Evolutionary conservation across 2,888 invertebrate genomes (phyloP).

Genomic region (Troilus luridus): DNA sequence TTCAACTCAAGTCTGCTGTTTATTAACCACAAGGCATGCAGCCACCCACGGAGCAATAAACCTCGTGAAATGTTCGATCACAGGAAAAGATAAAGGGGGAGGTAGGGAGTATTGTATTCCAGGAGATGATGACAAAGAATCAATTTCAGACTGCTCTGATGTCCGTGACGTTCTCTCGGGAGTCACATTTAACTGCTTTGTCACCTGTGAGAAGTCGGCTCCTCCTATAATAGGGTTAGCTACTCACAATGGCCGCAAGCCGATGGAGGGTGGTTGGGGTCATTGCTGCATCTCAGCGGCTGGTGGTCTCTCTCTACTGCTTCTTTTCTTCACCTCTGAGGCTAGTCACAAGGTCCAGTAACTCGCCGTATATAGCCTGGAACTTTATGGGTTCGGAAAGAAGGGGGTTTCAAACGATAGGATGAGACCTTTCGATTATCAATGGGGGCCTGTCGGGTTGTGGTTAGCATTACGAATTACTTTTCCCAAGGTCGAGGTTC

Average conservation of each 20-base stretch:
- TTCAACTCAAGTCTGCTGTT: not conserved
- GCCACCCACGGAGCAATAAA: not conserved
- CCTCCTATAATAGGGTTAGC: conserved; percentile 1
- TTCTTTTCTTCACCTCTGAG: not conserved
- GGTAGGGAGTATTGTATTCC: not conserved
- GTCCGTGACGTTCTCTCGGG: not conserved
- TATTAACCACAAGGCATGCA: not conserved
- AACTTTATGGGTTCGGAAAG: no score
- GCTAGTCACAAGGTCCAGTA: not conserved
- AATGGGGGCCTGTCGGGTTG: no score
- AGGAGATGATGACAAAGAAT: not conserved
- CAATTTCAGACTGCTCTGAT: not conserved
- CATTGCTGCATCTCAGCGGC: not conserved
- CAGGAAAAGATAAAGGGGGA: not conserved
- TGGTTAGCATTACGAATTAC: no score
- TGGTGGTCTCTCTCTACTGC: not conserved
- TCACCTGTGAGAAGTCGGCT: not conserved
- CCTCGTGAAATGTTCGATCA: not conserved
- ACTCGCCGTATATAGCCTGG: no score
- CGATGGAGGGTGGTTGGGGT: not conserved
- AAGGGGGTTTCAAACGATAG: no score
- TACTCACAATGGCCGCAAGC: not conserved
- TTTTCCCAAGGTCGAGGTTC: no score
- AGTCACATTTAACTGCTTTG: conserved; percentile 32
- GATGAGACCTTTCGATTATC: no score